These are phyloP conservation scores for Salmo trutta DNA, from an alignment of 2,797 vertebrate genomes.

Conservation along the genomic window DNA sequence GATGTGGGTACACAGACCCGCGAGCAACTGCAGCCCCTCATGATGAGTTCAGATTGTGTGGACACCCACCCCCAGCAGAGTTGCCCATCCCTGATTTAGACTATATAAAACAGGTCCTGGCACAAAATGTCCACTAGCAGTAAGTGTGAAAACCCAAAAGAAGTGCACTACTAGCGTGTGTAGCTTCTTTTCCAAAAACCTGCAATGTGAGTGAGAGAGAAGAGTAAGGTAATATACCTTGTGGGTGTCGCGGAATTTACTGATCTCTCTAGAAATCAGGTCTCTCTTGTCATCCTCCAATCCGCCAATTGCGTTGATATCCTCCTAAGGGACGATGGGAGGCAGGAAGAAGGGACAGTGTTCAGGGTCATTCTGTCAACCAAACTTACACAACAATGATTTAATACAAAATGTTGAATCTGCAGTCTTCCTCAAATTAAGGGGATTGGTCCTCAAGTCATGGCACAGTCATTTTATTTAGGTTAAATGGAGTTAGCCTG, in stretches of 20 bases:
- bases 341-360: not conserved
- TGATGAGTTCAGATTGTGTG: too few relatives aligned
- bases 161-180: slow-evolving; percentile 67
- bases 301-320: slow-evolving; percentile 97
- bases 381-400: not conserved
- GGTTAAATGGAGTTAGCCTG: too few relatives aligned
- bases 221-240: slow-evolving; percentile 90
- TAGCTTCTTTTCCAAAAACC: slow-evolving; percentile 76
- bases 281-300: slow-evolving; percentile 99
- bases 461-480: too few relatives aligned
- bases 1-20: too few relatives aligned
- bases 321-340: slow-evolving; percentile 80
- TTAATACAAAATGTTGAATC: too few relatives aligned
- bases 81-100: not conserved
- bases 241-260: slow-evolving; percentile 99
- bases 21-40: too few relatives aligned
- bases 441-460: too few relatives aligned
- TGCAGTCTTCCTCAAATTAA: too few relatives aligned
- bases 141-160: slow-evolving; percentile 59
- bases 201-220: slow-evolving; percentile 65
- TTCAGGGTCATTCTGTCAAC: not conserved
- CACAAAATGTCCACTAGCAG: slow-evolving; percentile 41
- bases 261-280: slow-evolving; percentile 99
- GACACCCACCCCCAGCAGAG: too few relatives aligned
- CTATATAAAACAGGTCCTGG: slow-evolving; percentile 4